phyloP scores from a whole-genome alignment of 2,888 invertebrate species.

The Calameuta idolon region DNA sequence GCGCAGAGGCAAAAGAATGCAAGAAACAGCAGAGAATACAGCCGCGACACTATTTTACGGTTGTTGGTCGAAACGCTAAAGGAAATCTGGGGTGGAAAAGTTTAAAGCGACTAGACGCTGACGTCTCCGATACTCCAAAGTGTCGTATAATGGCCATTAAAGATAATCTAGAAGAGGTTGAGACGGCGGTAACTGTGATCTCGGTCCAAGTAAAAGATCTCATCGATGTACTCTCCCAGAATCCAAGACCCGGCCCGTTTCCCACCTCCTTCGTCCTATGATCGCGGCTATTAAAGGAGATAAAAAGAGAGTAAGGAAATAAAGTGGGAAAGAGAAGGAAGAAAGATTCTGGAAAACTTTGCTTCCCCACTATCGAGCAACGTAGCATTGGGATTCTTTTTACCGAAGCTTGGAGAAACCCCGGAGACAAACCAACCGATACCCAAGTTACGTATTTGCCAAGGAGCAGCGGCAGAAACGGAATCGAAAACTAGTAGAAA shows the following conservation, averaged over 20 bases:
- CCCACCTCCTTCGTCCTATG: neutral
- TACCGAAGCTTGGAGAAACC: neutral
- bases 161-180: constrained; percentile 41
- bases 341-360: neutral
- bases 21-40: constrained; percentile 10
- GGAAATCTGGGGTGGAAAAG: constrained; percentile 12
- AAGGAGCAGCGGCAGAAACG: neutral
- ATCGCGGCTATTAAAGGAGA: neutral
- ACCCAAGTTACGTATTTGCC: neutral
- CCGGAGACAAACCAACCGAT: neutral
- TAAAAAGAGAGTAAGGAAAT: neutral
- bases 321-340: neutral
- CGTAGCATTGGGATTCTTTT: neutral
- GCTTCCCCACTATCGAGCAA: neutral
- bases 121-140: constrained; percentile 39
- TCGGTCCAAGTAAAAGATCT: constrained; percentile 13
- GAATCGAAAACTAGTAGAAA: neutral
- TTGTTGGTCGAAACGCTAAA: constrained; percentile 14
- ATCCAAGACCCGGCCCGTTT: neutral
- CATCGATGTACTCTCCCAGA: neutral
- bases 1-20: neutral
- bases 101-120: constrained; percentile 38
- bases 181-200: constrained; percentile 15
- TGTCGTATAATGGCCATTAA: constrained; percentile 45
- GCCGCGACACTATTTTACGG: constrained; percentile 35